Conservation (phyloP, 2,888 invertebrate genomes). For the Muscina levida region DNA sequence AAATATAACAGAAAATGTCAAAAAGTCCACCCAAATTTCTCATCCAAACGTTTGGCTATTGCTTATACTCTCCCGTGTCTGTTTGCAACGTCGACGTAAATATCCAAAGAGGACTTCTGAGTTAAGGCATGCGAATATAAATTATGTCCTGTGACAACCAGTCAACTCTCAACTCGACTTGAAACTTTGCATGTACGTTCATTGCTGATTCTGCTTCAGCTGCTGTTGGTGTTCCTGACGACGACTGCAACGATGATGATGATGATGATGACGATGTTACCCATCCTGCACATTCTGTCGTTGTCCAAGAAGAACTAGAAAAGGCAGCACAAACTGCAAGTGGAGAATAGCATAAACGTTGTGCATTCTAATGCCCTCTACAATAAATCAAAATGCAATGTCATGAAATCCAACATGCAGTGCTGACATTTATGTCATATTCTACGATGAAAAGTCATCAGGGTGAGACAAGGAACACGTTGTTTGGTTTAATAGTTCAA, state of each 20-base stretch:
- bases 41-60: constrained; percentile 51
- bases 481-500: constrained; percentile 64
- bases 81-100: constrained; percentile 46
- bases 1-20: constrained; percentile 63
- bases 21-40: constrained; percentile 64
- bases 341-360: constrained; percentile 31
- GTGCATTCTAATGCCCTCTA: constrained; percentile 67
- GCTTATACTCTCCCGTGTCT: constrained; percentile 45
- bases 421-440: constrained; percentile 71
- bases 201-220: constrained; percentile 43
- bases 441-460: constrained; percentile 68
- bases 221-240: constrained; percentile 18
- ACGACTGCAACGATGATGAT: background rate
- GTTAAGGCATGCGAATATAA: constrained; percentile 68
- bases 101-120: constrained; percentile 62
- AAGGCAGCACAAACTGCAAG: background rate
- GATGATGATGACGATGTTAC: constrained; percentile 12
- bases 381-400: constrained; percentile 74
- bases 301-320: background rate
- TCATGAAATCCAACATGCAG: constrained; percentile 72
- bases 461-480: constrained; percentile 66
- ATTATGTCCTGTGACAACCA: constrained; percentile 68
- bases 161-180: constrained; percentile 59
- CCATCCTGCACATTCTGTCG: constrained; percentile 1
- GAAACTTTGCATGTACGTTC: constrained; percentile 57